phyloP scores from a whole-genome alignment of 2,888 invertebrate species.

The Leistus spinibarbis region DNA sequence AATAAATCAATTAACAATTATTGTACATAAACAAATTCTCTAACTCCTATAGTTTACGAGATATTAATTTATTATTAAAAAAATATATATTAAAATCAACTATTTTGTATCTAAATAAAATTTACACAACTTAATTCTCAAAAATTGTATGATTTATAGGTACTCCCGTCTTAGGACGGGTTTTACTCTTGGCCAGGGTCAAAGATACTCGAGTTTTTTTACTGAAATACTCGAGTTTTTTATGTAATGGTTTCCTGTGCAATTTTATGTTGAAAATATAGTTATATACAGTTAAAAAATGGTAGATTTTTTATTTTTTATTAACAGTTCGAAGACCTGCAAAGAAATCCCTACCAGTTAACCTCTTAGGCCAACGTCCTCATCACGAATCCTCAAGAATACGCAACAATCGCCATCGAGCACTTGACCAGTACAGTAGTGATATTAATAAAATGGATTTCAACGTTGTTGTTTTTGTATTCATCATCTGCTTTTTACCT shows the following conservation, averaged over 20 bases:
- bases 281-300: not conserved
- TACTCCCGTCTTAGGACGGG: too few relatives aligned
- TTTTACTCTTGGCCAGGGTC: too few relatives aligned
- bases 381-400: not conserved
- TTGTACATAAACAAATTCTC: too few relatives aligned
- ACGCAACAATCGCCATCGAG: not conserved
- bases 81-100: too few relatives aligned
- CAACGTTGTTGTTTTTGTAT: conserved; percentile 5
- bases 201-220: too few relatives aligned
- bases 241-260: not conserved
- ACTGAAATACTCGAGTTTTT: too few relatives aligned
- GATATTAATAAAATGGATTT: conserved; percentile 6
- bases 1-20: too few relatives aligned
- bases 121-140: too few relatives aligned
- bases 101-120: too few relatives aligned
- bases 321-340: not conserved
- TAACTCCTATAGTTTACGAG: too few relatives aligned
- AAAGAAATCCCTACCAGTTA: not conserved
- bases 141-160: too few relatives aligned
- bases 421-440: not conserved
- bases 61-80: too few relatives aligned
- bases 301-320: not conserved
- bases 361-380: not conserved
- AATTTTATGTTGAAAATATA: not conserved
- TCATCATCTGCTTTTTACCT: conserved; percentile 18